phyloP scores from a whole-genome alignment of 1,140 invertebrate species.

The Pachypeltis micranthus region DNA sequence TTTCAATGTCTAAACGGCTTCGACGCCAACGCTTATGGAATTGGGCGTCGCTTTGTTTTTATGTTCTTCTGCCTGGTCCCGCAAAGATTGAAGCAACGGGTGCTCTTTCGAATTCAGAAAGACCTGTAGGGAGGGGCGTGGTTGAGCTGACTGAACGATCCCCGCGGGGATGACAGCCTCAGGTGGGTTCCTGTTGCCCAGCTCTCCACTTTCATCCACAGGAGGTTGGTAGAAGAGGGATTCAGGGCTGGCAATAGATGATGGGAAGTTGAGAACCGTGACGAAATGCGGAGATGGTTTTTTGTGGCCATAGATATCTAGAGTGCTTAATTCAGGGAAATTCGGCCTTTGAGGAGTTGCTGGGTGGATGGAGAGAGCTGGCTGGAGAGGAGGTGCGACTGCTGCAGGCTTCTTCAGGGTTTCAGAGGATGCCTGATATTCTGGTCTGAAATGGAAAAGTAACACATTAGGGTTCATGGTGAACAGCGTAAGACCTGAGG shows the following conservation, averaged over 20 bases:
- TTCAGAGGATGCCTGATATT: too few relatives aligned
- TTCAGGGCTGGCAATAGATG: constrained; percentile 23
- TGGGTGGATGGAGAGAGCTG: too few relatives aligned
- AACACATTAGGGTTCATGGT: too few relatives aligned
- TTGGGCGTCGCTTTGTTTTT: constrained; percentile 17
- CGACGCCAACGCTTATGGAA: constrained; percentile 15
- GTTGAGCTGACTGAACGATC: constrained; percentile 30
- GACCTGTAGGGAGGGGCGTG: constrained; percentile 22
- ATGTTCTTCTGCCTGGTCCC: constrained; percentile 26
- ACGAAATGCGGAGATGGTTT: constrained; percentile 17
- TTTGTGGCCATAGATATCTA: constrained; percentile 12
- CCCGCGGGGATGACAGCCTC: constrained; percentile 28
- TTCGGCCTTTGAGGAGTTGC: too few relatives aligned
- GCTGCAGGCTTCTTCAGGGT: constrained; percentile 6
- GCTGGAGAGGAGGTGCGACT: too few relatives aligned
- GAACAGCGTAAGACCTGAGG: too few relatives aligned
- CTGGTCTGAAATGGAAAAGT: too few relatives aligned
- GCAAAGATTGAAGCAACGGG: constrained; percentile 24
- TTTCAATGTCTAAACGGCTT: constrained; percentile 18
- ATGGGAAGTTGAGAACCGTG: constrained; percentile 29
- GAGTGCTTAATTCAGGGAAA: too few relatives aligned
- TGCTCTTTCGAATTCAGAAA: constrained; percentile 31
- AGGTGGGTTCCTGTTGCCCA: constrained; percentile 26
- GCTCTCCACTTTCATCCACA: constrained; percentile 20
- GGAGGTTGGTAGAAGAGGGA: constrained; percentile 27